phyloP scores from a whole-genome alignment of 2,888 invertebrate species.

The Endomychus coccineus region DNA sequence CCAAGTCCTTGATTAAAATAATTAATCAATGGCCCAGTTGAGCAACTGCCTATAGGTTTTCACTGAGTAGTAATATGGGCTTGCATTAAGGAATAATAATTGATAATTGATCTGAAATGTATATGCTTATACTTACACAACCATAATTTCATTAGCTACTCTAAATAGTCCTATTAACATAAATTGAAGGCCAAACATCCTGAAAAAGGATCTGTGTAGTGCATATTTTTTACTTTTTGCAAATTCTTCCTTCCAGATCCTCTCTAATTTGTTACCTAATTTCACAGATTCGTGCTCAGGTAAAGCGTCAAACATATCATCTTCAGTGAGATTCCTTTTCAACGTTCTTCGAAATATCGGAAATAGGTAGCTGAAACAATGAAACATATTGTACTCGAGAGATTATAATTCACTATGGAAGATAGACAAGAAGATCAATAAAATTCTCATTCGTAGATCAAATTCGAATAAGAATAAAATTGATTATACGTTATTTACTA shows the following conservation, averaged over 20 bases:
- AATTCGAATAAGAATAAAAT: no score
- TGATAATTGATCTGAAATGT: no score
- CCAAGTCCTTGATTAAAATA: no score
- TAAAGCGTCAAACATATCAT: conserved; percentile 65
- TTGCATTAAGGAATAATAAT: no score
- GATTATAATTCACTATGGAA: no score
- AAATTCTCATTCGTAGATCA: no score
- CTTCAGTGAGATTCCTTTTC: conserved; percentile 58
- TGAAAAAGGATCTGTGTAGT: conserved; percentile 33
- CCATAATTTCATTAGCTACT: conserved; percentile 34
- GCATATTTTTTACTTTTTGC: conserved; percentile 36
- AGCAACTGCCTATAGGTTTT: no score
- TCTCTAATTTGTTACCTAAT: conserved; percentile 59
- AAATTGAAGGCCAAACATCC: conserved; percentile 33
- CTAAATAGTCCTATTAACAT: conserved; percentile 33
- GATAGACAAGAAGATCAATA: no score
- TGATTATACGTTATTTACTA: no score
- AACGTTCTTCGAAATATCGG: conserved; percentile 66
- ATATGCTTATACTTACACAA: conserved; percentile 36
- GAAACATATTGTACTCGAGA: no score
- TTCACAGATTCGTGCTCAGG: conserved; percentile 57
- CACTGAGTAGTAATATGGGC: no score
- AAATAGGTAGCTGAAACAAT: conserved; percentile 69
- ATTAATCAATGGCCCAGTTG: no score
- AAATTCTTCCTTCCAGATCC: conserved; percentile 40